Conservation (phyloP, 1,140 invertebrate species). For the Drosophila jambulina region DNA sequence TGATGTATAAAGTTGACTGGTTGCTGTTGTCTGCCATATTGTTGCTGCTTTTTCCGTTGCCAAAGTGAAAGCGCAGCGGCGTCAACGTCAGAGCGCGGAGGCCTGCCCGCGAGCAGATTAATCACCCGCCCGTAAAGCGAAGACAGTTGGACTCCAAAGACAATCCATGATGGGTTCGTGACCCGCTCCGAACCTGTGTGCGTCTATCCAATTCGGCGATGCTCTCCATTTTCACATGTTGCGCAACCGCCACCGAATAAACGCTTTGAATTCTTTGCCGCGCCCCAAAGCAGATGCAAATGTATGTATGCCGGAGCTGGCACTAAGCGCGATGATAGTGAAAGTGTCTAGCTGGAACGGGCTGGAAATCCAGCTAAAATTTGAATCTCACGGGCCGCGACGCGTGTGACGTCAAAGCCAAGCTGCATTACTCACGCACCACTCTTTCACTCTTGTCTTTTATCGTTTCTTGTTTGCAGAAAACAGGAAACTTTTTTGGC, state of each 20-base stretch:
- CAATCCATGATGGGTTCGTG: conserved; percentile 54
- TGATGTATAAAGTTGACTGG: conserved; percentile 54
- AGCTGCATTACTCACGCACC: conserved; percentile 54
- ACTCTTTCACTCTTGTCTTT: conserved; percentile 33
- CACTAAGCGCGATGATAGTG: conserved; percentile 51
- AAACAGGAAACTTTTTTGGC: conserved; percentile 76
- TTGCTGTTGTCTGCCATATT: conserved; percentile 16
- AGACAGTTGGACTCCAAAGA: conserved; percentile 36
- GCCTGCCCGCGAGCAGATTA: conserved; percentile 61
- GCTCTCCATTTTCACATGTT: conserved; percentile 24
- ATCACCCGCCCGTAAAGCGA: conserved; percentile 62
- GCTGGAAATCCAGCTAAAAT: conserved; percentile 39
- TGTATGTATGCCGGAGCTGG: conserved; percentile 51
- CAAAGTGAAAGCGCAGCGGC: conserved; percentile 76
- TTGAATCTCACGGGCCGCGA: conserved; percentile 59
- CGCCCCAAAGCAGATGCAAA: conserved; percentile 52
- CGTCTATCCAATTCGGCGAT: neutral
- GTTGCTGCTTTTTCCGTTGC: conserved; percentile 40
- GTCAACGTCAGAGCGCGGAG: conserved; percentile 34
- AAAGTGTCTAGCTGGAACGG: conserved; percentile 69
- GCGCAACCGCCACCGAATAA: conserved; percentile 28
- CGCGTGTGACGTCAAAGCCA: conserved; percentile 69
- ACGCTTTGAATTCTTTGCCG: conserved; percentile 59
- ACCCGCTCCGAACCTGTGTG: conserved; percentile 34
- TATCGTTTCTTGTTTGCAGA: conserved; percentile 56